Evolutionary conservation across 2,888 invertebrate genomes (phyloP), one percentile per base, ranked within the genome.

Genomic region (Xanthia togata): DNA sequence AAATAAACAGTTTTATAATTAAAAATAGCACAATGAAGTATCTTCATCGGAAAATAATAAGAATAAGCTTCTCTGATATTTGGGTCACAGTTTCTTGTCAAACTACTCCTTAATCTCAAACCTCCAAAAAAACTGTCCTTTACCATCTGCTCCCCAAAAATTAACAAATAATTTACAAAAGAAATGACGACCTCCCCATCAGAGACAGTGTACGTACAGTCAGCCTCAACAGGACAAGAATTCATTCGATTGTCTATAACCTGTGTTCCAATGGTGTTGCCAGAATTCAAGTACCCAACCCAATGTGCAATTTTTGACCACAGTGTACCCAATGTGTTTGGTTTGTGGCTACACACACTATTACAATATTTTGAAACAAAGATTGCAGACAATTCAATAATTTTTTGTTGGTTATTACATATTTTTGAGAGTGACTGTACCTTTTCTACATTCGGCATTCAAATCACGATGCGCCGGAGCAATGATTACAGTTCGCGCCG

Each of bases 401-500:
- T 23, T 65, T 50, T 11, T 5, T 35, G 0, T 35, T 23, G 3
- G 23, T 50, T 23, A 23, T 4, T 67, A 67, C 14, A 53, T n/a
- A 5, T 57, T 68, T 55, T 57, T 12, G 35, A 57, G 35, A 38
- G n/a, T n/a, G 57, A 78, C 71, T 82, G 82, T 85, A 78, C 69
- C 55, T 83, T 70, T 76, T 79, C 81, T 35, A 57, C n/a, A 85
- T 82, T 87, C 86, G 41, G 91, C 91, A 95, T 95, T 94, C 95
- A 87, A 87, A 73, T 86, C 92, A 89, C 92, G 92, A 79, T 89
- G 90, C 90, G 89, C 88, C 87, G 84, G 88, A 87, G 91, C 93
- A 92, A 94, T 95, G 93, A 95, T 95, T 94, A 94, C 95, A 92
- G 92, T 90, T 92, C 92, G 86, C 90, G 81, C 89, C 91, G 92